phyloP scores from a whole-genome alignment of 2,113 vertebrate genomes.

The Parotia lawesii region DNA sequence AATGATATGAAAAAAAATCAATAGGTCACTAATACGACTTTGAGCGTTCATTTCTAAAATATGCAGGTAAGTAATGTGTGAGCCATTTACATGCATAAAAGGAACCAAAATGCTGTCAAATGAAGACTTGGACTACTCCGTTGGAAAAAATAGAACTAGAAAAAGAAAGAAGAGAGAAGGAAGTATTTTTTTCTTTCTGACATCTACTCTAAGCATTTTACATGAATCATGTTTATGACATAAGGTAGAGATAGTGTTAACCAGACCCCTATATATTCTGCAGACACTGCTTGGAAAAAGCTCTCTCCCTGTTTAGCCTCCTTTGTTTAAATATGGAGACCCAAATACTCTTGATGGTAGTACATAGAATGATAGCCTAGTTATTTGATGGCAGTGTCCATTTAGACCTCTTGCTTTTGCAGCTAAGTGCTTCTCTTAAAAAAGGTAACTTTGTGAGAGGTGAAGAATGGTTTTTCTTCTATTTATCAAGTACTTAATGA shows the following conservation, averaged over 20 bases:
- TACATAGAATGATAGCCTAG: background rate
- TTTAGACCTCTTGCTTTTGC: background rate
- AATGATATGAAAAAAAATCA: background rate
- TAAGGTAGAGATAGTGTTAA: background rate
- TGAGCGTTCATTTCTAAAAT: background rate
- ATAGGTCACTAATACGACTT: background rate
- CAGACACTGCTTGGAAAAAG: background rate
- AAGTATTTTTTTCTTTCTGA: background rate
- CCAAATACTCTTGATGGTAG: background rate
- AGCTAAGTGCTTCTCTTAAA: background rate
- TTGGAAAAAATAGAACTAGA: background rate
- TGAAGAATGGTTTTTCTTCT: background rate
- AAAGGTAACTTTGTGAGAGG: background rate
- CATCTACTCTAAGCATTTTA: background rate
- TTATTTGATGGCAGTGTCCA: background rate
- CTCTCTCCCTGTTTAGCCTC: background rate
- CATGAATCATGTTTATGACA: background rate
- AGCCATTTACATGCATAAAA: background rate
- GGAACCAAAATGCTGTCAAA: background rate
- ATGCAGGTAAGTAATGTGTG: background rate
- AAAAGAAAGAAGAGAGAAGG: background rate
- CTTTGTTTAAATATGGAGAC: background rate
- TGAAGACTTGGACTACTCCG: background rate
- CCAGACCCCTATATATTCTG: background rate
- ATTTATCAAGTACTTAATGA: background rate